phyloP scores from a whole-genome alignment of 2,888 invertebrate genomes.

The Cryptus armator region DNA sequence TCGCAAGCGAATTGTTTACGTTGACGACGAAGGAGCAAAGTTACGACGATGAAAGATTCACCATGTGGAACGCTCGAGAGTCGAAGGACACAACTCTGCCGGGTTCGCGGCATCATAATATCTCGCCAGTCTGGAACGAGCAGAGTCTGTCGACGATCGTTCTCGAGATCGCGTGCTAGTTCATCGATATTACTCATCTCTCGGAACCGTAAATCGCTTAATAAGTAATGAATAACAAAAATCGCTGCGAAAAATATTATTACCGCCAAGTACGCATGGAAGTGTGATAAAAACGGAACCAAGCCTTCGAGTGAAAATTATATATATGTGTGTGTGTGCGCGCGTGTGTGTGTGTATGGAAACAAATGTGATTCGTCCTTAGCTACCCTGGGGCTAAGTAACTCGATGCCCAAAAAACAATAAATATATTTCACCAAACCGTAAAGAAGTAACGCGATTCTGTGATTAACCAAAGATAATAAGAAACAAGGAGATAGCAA shows the following conservation, averaged over 20 bases:
- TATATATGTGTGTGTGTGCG: too few relatives aligned
- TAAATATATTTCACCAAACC: too few relatives aligned
- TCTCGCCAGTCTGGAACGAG: conserved; percentile 50
- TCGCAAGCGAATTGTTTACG: conserved; percentile 50
- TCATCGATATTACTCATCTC: conserved; percentile 12
- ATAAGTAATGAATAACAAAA: background rate
- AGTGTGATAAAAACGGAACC: background rate
- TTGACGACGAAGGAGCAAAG: conserved; percentile 30
- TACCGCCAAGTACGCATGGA: background rate
- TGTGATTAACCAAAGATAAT: too few relatives aligned
- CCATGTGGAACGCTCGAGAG: conserved; percentile 64
- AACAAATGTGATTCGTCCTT: too few relatives aligned
- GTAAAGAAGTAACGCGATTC: too few relatives aligned
- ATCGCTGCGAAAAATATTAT: background rate
- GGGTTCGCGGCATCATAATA: conserved; percentile 30
- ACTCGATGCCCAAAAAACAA: too few relatives aligned
- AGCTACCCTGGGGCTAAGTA: too few relatives aligned
- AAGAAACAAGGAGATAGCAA: too few relatives aligned
- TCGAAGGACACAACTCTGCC: conserved; percentile 50
- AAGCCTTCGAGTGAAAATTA: too few relatives aligned
- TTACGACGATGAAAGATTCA: conserved; percentile 58
- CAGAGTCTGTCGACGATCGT: conserved; percentile 51
- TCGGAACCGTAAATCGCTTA: background rate
- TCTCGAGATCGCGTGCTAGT: background rate
- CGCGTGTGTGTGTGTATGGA: too few relatives aligned